Conservation (phyloP, 2,888 invertebrate genomes). For the Philaethria dido region DNA sequence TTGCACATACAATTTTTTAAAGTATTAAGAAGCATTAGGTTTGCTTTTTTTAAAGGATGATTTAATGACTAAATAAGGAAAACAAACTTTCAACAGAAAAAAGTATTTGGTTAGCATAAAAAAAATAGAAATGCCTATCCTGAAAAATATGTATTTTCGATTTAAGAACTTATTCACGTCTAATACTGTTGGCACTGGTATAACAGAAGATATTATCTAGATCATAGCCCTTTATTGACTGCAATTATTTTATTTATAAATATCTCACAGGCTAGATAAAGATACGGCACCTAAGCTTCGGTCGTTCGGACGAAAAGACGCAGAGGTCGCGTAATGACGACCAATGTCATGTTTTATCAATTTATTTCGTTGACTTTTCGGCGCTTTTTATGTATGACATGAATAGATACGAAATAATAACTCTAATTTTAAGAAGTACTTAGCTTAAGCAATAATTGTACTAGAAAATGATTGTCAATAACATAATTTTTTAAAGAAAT, state of each 20-base stretch:
- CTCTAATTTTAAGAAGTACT: slow-evolving; percentile 2
- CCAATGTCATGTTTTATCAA: slow-evolving; percentile 41
- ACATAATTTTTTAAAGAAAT: not conserved
- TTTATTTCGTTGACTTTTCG: slow-evolving; percentile 41
- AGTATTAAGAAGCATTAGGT: too few species aligned
- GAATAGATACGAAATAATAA: slow-evolving; percentile 27
- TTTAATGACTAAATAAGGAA: too few species aligned
- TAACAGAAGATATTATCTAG: not conserved
- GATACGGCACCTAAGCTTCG: slow-evolving; percentile 30
- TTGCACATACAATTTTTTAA: too few species aligned
- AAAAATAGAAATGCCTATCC: too few species aligned
- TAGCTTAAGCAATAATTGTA: not conserved
- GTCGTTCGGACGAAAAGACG: slow-evolving; percentile 39
- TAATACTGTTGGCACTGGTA: too few species aligned
- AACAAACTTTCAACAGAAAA: too few species aligned
- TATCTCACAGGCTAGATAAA: slow-evolving; percentile 8
- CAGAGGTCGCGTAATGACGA: slow-evolving; percentile 40
- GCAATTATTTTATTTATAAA: slow-evolving; percentile 25
- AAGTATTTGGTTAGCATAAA: too few species aligned
- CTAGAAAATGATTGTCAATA: not conserved
- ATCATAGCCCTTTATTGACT: slow-evolving; percentile 5
- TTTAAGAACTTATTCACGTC: too few species aligned
- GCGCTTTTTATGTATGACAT: slow-evolving; percentile 37
- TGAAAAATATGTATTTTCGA: too few species aligned
- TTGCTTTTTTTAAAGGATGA: too few species aligned